Base-by-base conservation (phyloP, 2,888 invertebrate species). In the Lithophane ornitopus region DNA sequence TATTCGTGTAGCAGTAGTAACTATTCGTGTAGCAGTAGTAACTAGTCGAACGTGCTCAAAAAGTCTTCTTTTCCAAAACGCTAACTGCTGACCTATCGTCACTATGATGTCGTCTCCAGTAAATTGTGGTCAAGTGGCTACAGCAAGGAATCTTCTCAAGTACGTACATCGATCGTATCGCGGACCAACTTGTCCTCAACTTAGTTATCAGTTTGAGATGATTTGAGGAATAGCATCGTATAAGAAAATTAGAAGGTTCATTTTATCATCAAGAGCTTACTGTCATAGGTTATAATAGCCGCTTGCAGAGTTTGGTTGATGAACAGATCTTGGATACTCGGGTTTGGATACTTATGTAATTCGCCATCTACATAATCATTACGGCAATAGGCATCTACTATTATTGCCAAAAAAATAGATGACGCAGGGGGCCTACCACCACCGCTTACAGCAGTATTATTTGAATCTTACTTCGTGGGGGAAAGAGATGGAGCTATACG, bases 141-240 rank as follows among this genome's bases (percentile, higher is more conserved):
- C 62, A 22, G 28, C 28, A 44, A 44, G 52, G 8, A 68, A 79
- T 74, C 69, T 74, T 72, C 70, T 22, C 58, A 49, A 78, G 52
- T 74, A 70, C 14, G 59, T 70, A 22, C 41, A 26, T 16, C 68
- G 70, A 71, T 80, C 56, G 69, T 74, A 74, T 76, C 85, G 58
- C 11, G 22, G 62, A 71, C 41, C n/a, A 79, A 86, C 80, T 84
- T 80, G 76, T 80, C 74, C 70, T 66, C 69, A 85, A 85, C 85
- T 82, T 78, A 62, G 78, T 83, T 78, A 78, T 82, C 69, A 71
- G 68, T 83, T 85, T 58, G 26, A 68, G 26, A 85, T 52, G 63
- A 82, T 73, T 77, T 70, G 26, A 39, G 62, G 41, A 72, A 46
- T 49, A 39, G 4, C 16, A 26, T 8, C 6, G 6, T 22, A 12